These are phyloP conservation scores for Echinometra lucunter DNA, from an alignment of 53 echinoderm and acorn worm genomes.

Conservation along the genomic window DNA sequence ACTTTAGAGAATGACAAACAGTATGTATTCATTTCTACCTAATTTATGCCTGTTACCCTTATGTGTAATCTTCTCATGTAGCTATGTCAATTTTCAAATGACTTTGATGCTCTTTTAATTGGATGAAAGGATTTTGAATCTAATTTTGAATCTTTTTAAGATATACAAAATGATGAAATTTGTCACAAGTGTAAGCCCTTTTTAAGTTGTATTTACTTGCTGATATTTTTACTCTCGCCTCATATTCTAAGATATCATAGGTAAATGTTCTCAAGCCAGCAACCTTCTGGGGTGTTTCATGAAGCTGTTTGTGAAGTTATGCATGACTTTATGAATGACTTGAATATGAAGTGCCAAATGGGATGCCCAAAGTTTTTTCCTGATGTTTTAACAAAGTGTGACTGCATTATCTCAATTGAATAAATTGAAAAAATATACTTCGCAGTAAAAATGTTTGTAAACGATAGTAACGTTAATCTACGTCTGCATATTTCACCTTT, in stretches of 20 bases:
- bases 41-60: neutral
- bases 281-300: neutral
- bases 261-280: neutral
- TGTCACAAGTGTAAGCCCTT: neutral
- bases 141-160: neutral
- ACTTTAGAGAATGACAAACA: neutral
- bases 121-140: neutral
- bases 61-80: neutral
- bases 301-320: too few species aligned
- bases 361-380: too few species aligned
- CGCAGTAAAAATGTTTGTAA: too few species aligned
- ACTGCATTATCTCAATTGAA: too few species aligned
- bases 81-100: neutral
- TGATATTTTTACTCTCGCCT: neutral
- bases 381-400: too few species aligned
- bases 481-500: too few species aligned
- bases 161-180: neutral
- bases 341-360: too few species aligned
- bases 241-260: neutral
- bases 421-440: too few species aligned
- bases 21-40: neutral
- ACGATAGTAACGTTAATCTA: too few species aligned
- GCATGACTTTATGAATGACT: neutral
- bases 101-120: neutral
- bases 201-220: neutral